Evolutionary conservation across 2,888 invertebrate species (phyloP), one percentile per base, ranked within the genome.

Genomic region (Megamerina dolium): DNA sequence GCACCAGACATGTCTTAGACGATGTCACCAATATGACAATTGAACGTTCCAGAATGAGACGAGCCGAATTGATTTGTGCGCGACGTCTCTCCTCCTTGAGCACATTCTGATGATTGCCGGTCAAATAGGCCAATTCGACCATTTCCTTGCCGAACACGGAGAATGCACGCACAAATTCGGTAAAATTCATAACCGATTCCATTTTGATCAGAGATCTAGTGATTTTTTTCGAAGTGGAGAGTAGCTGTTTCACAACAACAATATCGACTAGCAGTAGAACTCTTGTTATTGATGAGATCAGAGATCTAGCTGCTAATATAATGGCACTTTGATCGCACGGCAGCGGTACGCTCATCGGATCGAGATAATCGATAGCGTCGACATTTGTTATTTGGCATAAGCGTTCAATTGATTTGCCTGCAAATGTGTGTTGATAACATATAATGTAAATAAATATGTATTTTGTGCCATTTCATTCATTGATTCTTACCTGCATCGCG

Each of bases 131-230:
- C 56, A 99, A 75, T 70, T 97, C 96, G 52, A 99, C 95, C 96
- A 99, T 97, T 71, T 97, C 95, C 17, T 87, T 87, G 30, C 97
- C 99, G 70, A 99, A 97, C 70, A 95, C 92, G 56, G 95, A 94
- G 75, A 99, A 99, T 17, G 95, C 93, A 67, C 94, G 90, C 44
- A 99, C 96, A 72, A 99, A 99, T 74, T 99, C 97, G 39, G 95
- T 92, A 67, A 90, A 90, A 74, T 89, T 90, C 57, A 86, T 85
- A 50, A 91, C 89, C 37, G 87, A 87, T 72, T 90, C 90, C 60
- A 91, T 75, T 46, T 88, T 81, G 57, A 87, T 87, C 63, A 90
- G 76, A 60, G 87, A 84, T 56, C 87, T 82, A 50, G 86, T 84
- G 70, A 92, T 92, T 81, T 95, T 95, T 71, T 96, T 94, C 75